Evolutionary conservation across 2,797 vertebrate genomes (phyloP).

Genomic region (Neosalanx taihuensis): DNA sequence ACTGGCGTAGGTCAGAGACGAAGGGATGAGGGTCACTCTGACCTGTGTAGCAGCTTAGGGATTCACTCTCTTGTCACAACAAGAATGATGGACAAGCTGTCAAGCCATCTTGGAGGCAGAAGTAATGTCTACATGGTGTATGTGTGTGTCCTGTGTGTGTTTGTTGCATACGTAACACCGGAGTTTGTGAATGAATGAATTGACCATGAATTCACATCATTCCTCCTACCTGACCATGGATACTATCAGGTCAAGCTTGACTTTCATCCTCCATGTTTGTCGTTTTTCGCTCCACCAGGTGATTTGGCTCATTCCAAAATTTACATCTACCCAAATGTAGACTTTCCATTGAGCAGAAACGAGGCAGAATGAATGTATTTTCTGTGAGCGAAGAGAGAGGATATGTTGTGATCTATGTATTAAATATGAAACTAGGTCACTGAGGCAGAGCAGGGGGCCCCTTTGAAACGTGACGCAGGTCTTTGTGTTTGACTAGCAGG

Average conservation of each 20-base stretch:
- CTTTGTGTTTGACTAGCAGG: background rate
- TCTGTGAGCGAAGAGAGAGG: constrained; percentile 19
- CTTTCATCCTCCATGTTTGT: background rate
- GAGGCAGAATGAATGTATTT: constrained; percentile 1
- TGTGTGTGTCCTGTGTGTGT: background rate
- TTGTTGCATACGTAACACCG: background rate
- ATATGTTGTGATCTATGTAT: constrained; percentile 11
- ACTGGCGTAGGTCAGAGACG: background rate
- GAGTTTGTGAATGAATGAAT: too few species aligned
- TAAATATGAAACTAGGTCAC: constrained; percentile 38
- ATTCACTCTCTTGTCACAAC: background rate
- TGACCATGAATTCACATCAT: background rate
- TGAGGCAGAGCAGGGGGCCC: background rate
- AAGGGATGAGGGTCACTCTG: background rate
- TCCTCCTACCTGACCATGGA: background rate
- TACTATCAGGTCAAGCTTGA: background rate
- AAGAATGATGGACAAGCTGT: background rate
- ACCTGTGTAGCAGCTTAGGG: background rate
- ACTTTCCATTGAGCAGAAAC: background rate
- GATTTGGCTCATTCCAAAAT: background rate
- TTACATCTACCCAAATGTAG: background rate
- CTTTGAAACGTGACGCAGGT: background rate
- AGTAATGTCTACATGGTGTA: background rate
- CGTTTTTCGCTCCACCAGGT: background rate
- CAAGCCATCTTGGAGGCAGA: background rate